Evolutionary conservation across 1,140 invertebrate genomes (phyloP), one percentile per base, ranked within the genome.

Genomic region (Propsilocerus akamusi): DNA sequence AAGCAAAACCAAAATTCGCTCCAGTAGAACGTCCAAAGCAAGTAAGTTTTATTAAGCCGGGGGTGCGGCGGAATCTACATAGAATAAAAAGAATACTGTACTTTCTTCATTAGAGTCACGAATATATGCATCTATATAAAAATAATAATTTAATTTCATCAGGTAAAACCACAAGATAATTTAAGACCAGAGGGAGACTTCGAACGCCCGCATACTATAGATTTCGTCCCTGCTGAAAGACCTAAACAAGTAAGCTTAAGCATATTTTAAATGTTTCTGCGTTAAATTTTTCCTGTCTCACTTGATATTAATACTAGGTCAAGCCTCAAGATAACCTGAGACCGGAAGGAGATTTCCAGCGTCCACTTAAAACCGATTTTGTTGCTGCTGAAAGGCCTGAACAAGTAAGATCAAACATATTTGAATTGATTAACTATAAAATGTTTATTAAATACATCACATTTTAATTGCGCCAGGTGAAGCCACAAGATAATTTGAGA

Each of bases 311-410:
- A 64, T 64, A 46, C 68, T 37, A 37, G 32, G n/a, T 72, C 20
- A 47, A 24, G 25, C 46, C 46, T 3, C 7, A 10, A 2, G 46
- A 47, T 25, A 24, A 26, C 57, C 60, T 82, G 0, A 68, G 62
- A 53, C 72, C 75, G 4, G 78, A 81, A 65, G 76, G 77, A 6
- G 73, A 79, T 0, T 80, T 81, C 55, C 74, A 80, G 55, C 63
- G 68, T 47, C 73, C 71, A 0, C 67, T 71, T 48, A 69, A 70
- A 59, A 65, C 73, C 0, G 57, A 70, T 58, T 71, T 63, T 58
- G 54, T 55, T 30, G 63, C 63, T 8, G 65, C 60, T 47, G 59
- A 69, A 57, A 41, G 59, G 61, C 62, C n/a, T 0, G 57, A 66
- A 24, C 53, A 59, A 11, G 32, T 60, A 48, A 61, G 59, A n/a